A percentile compares a stretch with the other conserved stretches of the same genome.
phyloP scores from a whole-genome alignment of 2,113 vertebrate genomes.

The Poeciliopsis occidentalis region DNA sequence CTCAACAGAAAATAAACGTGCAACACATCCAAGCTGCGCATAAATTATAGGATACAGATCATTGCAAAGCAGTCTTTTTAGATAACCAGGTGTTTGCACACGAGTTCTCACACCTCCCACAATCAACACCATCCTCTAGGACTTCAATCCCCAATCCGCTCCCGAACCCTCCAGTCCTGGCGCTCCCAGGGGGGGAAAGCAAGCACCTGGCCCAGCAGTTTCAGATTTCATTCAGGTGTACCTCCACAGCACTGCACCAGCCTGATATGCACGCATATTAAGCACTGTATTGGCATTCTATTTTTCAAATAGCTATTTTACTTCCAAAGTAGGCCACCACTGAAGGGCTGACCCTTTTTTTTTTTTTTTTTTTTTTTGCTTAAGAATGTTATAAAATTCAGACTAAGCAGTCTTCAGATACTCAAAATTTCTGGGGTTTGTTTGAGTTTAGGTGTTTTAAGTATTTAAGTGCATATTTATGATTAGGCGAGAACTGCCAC shows the following conservation, averaged over 20 bases:
- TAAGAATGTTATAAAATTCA: conserved; percentile 62
- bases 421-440: conserved; percentile 30
- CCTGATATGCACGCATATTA: conserved; percentile 80
- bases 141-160: conserved; percentile 70
- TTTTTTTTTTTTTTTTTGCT: conserved; percentile 38
- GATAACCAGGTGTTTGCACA: conserved; percentile 58
- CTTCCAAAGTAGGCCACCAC: conserved; percentile 78
- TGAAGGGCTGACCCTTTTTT: conserved; percentile 69
- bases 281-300: conserved; percentile 74
- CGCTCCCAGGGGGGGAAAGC: conserved; percentile 63
- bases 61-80: conserved; percentile 63
- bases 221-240: conserved; percentile 76
- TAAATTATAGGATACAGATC: conserved; percentile 38
- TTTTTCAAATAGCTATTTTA: conserved; percentile 75
- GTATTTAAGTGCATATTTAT: background rate
- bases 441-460: background rate
- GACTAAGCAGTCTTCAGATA: conserved; percentile 42
- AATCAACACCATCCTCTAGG: conserved; percentile 64
- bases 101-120: conserved; percentile 68
- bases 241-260: conserved; percentile 61
- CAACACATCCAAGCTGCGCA: conserved; percentile 27
- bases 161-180: conserved; percentile 56
- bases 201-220: conserved; percentile 70
- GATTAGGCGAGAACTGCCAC: background rate
- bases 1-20: conserved; percentile 34